phyloP scores from a whole-genome alignment of 2,888 invertebrate species.

The Melikaiella ostensackeni region DNA sequence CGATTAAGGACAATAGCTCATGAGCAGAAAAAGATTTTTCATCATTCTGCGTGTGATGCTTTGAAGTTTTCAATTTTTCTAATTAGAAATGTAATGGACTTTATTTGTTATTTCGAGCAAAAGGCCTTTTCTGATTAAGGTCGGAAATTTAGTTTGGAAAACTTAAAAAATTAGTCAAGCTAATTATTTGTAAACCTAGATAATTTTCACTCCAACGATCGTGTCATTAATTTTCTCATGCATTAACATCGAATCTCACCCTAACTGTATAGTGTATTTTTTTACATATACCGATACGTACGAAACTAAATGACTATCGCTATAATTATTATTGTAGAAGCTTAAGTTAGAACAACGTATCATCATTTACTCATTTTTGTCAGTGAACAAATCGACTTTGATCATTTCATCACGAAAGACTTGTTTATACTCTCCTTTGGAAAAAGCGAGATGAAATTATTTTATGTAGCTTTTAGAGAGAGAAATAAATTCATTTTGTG shows the following conservation, averaged over 20 bases:
- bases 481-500: slow-evolving; percentile 1
- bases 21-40: neutral
- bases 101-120: neutral
- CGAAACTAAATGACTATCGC: slow-evolving; percentile 13
- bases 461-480: slow-evolving; percentile 4
- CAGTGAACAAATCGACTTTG: slow-evolving; percentile 16
- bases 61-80: neutral
- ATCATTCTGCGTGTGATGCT: neutral
- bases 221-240: neutral
- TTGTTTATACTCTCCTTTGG: slow-evolving; percentile 13
- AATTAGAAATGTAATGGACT: neutral
- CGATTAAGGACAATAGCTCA: neutral
- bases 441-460: slow-evolving; percentile 2
- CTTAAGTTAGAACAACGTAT: slow-evolving; percentile 11
- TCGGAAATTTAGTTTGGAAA: neutral
- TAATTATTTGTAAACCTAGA: slow-evolving; percentile 1
- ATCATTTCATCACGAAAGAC: slow-evolving; percentile 27
- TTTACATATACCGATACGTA: neutral
- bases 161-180: neutral
- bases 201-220: slow-evolving; percentile 1
- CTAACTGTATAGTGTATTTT: slow-evolving; percentile 21
- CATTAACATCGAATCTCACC: slow-evolving; percentile 19
- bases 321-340: slow-evolving; percentile 17
- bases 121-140: neutral
- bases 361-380: slow-evolving; percentile 14